These are phyloP conservation scores for Wiebesia pumilae DNA, from an alignment of 1,140 invertebrate species.

Conservation along the genomic window DNA sequence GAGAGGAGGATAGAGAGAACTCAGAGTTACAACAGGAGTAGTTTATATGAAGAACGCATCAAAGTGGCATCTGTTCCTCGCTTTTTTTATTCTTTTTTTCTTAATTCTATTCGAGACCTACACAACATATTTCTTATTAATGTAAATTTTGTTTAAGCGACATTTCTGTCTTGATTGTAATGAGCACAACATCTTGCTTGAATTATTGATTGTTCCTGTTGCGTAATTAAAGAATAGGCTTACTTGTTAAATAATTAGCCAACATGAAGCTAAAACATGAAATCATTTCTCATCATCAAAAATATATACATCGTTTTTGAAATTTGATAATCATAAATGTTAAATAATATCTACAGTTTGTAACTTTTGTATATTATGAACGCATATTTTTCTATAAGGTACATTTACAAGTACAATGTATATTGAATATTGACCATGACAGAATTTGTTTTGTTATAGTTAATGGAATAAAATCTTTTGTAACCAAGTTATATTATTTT, in stretches of 20 bases:
- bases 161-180: too few relatives aligned
- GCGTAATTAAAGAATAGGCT: neutral
- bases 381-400: neutral
- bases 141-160: too few relatives aligned
- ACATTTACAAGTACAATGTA: neutral
- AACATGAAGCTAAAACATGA: neutral
- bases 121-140: neutral
- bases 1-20: constrained; percentile 2
- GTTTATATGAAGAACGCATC: constrained; percentile 44
- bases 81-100: constrained; percentile 3
- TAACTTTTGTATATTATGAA: neutral
- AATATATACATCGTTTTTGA: neutral
- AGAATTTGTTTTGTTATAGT: constrained; percentile 45
- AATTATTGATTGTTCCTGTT: neutral
- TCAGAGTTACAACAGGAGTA: constrained; percentile 31
- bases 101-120: neutral
- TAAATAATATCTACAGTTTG: too few relatives aligned
- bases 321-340: too few relatives aligned
- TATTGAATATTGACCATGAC: constrained; percentile 31
- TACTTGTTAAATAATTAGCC: neutral
- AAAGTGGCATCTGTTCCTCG: constrained; percentile 27
- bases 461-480: too few relatives aligned
- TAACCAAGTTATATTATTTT: too few relatives aligned
- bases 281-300: neutral
- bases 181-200: too few relatives aligned